Evolutionary conservation across 2,113 vertebrate genomes (phyloP), one percentile per base, ranked within the genome.

Genomic region (Sciurus niger): DNA sequence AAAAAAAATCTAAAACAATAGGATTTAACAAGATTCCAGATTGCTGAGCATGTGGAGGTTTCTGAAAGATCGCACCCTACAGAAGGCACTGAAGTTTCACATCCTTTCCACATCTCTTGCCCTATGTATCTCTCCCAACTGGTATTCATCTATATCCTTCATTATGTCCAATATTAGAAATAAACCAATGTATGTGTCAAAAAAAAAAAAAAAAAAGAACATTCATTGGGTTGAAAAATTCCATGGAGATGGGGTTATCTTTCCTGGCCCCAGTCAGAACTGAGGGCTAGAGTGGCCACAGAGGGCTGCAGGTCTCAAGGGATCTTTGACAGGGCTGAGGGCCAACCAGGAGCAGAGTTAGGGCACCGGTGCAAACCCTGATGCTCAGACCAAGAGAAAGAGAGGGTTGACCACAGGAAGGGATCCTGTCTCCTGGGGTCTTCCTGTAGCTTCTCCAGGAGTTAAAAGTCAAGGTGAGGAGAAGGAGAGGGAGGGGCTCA

Each of bases 181-280:
- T 34, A 63, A 58, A 12, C n/a, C 43, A 79, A 37, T 30, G 17
- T 17, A 8, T 55, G 5, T 20, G 40, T 40, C 3, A 40, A 40
- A 40, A 40, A 40, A 40, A 40, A 40, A 40, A 40, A 40, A 40
- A 40, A 40, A 95, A 92, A 90, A 74, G 73, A 9, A 89, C 88
- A 97, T 63, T 96, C 95, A 80, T 30, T 24, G 80, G 67, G 93
- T 92, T 95, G 94, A 97, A 92, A 93, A 96, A 96, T 88, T 96
- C 46, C 96, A 34, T 14, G 28, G 40, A 96, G 96, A 97, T 65
- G 82, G 32, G 85, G 20, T 30, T 30, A 37, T 48, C 58, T 73
- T 25, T 67, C 67, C 94, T 34, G 18, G 87, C 70, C 86, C 25
- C 14, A 83, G 12, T 17, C 58, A 63, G 55, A 76, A 28, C 43